Base-by-base conservation (phyloP, 2,797 vertebrate genomes). In the Ataeniobius toweri region DNA sequence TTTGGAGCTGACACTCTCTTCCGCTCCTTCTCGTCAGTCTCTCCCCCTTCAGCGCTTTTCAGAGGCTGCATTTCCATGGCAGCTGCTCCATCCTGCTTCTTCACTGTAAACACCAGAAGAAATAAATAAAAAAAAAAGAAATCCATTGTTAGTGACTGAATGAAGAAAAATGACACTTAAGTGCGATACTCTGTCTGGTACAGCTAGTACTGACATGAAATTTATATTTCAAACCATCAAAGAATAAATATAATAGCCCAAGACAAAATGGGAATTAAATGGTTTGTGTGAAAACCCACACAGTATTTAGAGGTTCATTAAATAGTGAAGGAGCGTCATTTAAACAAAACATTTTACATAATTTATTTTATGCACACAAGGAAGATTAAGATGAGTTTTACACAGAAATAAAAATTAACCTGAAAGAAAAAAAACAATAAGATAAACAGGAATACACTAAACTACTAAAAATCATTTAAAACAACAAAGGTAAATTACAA, bases 41-140 rank as follows among this genome's bases (percentile, higher is more conserved):
- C 97, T 53, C 96, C 97, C 0, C 98, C 98, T 92, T 99, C 98
- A 0, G 98, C 98, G 1, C 98, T 99, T 96, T 99, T 99, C 81
- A 99, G 94, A 2, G 98, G 98, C 88, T 99, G 98, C 98, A 99
- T 99, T 92, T 99, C 98, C 98, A 99, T 99, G 80, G 98, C 98
- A 48, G 98, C 98, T 18, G 98, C 98, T 61, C 98, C 98, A 1
- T 99, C 98, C 93, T 97, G 98, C 92, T 99, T 99, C 94, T 99
- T 99, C 89, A 98, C 98, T 99, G 93, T 82, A 91, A 91, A 84
- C 78, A 93, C 79, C 86, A 91, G 75, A 59, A 61, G 71, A 61
- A 68, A 79, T 78, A 26, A 85, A 69, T 74, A 69, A 71, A 55
- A 78, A 77, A 81, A 28, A 88, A 16, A 83, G 58, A 78, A 70